Evolutionary conservation across 1,140 invertebrate genomes (phyloP).

Genomic region (Holotrichia oblita): DNA sequence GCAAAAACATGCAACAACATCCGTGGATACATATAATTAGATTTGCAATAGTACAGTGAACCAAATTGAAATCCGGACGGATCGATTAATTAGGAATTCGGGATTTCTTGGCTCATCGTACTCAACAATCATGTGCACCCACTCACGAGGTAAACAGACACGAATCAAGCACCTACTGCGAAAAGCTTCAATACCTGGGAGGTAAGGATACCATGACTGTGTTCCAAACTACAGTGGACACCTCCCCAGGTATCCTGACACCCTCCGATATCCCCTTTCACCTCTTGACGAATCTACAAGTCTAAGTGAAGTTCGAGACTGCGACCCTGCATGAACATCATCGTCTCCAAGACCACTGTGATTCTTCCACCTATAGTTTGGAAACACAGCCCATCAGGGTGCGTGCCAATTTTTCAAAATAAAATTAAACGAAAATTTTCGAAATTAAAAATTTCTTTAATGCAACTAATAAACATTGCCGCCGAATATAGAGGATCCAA

Average conservation of each 20-base stretch:
- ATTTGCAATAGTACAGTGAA: neutral
- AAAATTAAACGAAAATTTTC: neutral
- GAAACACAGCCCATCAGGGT: slow-evolving; percentile 62
- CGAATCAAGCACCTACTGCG: slow-evolving; percentile 40
- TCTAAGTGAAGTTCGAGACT: slow-evolving; percentile 40
- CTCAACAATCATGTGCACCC: neutral
- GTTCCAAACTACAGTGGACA: slow-evolving; percentile 71
- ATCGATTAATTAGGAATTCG: too few species aligned
- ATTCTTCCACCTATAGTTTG: slow-evolving; percentile 63
- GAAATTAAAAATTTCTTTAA: slow-evolving; percentile 28
- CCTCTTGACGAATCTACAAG: slow-evolving; percentile 40
- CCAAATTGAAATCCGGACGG: neutral
- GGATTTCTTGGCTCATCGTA: neutral
- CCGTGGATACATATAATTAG: neutral
- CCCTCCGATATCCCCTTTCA: slow-evolving; percentile 53
- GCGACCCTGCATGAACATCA: slow-evolving; percentile 41
- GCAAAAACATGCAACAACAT: neutral
- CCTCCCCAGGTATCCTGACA: slow-evolving; percentile 62
- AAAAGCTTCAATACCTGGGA: slow-evolving; percentile 66
- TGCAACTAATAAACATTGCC: slow-evolving; percentile 36
- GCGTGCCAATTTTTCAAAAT: slow-evolving; percentile 36
- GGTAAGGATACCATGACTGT: slow-evolving; percentile 73
- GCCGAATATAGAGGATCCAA: slow-evolving; percentile 42
- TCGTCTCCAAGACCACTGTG: slow-evolving; percentile 50
- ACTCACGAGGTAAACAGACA: neutral